phyloP scores from a whole-genome alignment of 2,797 vertebrate species.

The Malacoraja senta region DNA sequence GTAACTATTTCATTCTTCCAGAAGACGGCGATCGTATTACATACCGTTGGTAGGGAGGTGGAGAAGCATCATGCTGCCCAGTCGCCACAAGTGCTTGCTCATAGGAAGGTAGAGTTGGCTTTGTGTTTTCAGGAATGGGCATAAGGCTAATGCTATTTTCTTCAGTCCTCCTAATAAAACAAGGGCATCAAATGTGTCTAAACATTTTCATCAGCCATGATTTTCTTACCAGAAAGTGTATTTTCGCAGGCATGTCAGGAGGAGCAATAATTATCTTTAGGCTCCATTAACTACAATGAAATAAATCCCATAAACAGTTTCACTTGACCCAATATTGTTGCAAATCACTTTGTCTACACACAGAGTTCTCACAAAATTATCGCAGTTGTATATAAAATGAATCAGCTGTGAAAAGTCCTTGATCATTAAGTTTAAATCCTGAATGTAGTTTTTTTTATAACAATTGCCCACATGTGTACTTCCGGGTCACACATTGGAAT shows the following conservation, averaged over 20 bases:
- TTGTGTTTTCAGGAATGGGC: slow-evolving; percentile 45
- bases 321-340: neutral
- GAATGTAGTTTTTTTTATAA: neutral
- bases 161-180: slow-evolving; percentile 62
- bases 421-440: neutral
- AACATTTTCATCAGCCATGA: slow-evolving; percentile 50
- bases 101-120: slow-evolving; percentile 74
- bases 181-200: slow-evolving; percentile 42
- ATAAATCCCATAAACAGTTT: neutral
- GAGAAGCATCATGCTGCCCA: slow-evolving; percentile 64
- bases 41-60: slow-evolving; percentile 83
- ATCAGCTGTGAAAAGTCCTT: neutral
- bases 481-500: neutral
- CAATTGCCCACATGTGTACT: neutral
- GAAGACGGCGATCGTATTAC: neutral
- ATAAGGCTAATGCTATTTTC: slow-evolving; percentile 64
- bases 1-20: neutral
- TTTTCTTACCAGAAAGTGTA: neutral
- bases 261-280: neutral
- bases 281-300: neutral
- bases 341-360: neutral
- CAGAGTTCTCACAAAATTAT: neutral
- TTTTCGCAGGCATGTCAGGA: neutral
- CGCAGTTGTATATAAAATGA: neutral
- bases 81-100: slow-evolving; percentile 71